These are phyloP conservation scores for Bugulina stolonifera DNA, from an alignment of 2,888 invertebrate species.

Conservation along the genomic window DNA sequence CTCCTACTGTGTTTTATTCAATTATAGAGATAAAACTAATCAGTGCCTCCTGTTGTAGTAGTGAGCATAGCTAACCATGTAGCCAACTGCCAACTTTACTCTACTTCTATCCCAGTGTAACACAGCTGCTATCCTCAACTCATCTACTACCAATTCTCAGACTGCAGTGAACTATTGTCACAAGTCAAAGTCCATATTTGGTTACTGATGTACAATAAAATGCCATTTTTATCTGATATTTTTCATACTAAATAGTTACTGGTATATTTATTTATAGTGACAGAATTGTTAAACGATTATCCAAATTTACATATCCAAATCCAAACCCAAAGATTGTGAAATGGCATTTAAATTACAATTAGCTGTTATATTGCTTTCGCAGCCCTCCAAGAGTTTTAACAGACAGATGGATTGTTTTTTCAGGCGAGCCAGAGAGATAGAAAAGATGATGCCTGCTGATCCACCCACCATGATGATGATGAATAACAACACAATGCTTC, in stretches of 20 bases:
- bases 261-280: background rate
- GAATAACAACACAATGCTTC: background rate
- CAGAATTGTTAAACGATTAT: background rate
- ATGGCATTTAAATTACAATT: background rate
- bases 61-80: too few species aligned
- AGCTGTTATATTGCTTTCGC: background rate
- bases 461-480: constrained; percentile 17
- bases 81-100: too few species aligned
- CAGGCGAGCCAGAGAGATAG: constrained; percentile 23
- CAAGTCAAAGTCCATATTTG: too few species aligned
- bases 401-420: background rate
- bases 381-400: too few species aligned
- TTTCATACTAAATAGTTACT: too few species aligned
- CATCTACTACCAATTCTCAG: too few species aligned
- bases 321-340: background rate
- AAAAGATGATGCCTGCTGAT: constrained; percentile 7
- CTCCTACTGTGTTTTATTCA: constrained; percentile 17
- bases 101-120: too few species aligned
- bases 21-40: constrained; percentile 22
- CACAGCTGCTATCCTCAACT: too few species aligned
- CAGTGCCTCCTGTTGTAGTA: constrained; percentile 20
- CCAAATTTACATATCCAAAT: background rate
- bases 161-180: too few species aligned
- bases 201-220: too few species aligned
- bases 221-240: too few species aligned